Conservation (phyloP, 2,113 vertebrate genomes). For the Alligator sinensis region DNA sequence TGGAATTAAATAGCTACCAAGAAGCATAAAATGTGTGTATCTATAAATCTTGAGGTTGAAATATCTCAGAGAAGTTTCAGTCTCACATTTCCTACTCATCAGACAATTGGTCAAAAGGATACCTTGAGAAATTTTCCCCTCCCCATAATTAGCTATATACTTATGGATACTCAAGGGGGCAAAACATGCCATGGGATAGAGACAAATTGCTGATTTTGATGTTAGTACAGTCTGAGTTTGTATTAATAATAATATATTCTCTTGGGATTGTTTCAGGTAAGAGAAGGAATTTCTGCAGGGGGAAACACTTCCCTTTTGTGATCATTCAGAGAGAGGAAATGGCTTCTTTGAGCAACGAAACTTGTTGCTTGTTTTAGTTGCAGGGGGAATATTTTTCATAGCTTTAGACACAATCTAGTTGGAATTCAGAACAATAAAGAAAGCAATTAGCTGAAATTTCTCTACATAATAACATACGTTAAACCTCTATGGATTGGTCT, state of each 20-base stretch:
- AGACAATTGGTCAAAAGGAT: background rate
- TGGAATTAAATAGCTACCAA: background rate
- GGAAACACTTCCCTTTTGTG: background rate
- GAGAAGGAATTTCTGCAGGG: background rate
- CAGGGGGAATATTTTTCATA: background rate
- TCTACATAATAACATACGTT: conserved; percentile 64
- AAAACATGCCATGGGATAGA: conserved; percentile 6
- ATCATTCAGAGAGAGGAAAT: background rate
- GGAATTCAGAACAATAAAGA: conserved; percentile 26
- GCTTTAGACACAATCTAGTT: conserved; percentile 38
- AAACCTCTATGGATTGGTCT: conserved; percentile 57
- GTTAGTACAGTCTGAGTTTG: background rate
- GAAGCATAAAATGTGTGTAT: background rate
- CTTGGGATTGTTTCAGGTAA: background rate
- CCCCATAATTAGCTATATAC: background rate
- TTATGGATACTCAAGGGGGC: conserved; percentile 18
- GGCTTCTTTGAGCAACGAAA: conserved; percentile 8
- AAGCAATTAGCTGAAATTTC: conserved; percentile 69
- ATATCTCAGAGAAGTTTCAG: no score
- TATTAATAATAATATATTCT: background rate
- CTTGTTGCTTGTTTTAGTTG: background rate
- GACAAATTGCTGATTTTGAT: background rate
- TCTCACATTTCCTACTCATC: background rate
- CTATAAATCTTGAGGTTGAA: background rate
- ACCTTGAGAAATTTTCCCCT: background rate